A percentile compares a stretch with the other conserved stretches of the same genome.
phyloP scores from a whole-genome alignment of 2,113 vertebrate species.

The Ptychochromis oligacanthus region DNA sequence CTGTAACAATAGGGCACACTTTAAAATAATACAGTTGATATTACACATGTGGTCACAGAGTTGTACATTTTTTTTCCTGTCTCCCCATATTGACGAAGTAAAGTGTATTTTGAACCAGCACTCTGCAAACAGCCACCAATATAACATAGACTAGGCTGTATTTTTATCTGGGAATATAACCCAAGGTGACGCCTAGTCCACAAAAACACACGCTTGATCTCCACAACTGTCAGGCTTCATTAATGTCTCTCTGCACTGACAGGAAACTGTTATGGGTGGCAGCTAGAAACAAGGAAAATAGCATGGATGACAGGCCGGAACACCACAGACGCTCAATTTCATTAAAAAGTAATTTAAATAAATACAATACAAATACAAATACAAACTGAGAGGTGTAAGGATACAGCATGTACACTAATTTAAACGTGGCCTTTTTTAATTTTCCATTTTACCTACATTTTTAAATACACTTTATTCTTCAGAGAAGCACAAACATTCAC shows the following conservation, averaged over 20 bases:
- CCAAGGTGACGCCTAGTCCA: background rate
- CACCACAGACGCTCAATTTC: background rate
- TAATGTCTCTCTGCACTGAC: constrained; percentile 26
- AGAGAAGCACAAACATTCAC: too few species aligned
- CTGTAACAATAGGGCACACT: constrained; percentile 7
- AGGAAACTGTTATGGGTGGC: constrained; percentile 1
- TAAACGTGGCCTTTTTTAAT: too few species aligned
- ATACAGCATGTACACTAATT: background rate
- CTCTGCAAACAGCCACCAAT: background rate
- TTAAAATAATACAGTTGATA: background rate
- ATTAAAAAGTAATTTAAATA: background rate
- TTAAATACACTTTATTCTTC: background rate
- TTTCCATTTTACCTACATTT: background rate
- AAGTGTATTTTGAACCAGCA: background rate
- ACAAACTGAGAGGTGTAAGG: background rate
- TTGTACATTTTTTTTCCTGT: background rate
- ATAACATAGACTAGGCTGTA: background rate
- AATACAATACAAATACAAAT: background rate
- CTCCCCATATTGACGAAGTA: background rate
- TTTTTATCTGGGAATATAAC: constrained; percentile 10
- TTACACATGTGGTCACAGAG: background rate
- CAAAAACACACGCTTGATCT: constrained; percentile 3
- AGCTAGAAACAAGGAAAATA: background rate
- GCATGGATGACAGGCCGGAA: background rate
- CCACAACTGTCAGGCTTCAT: constrained; percentile 29